Evolutionary conservation across 2,888 invertebrate genomes (phyloP).

Genomic region (Synanthedon vespiformis): DNA sequence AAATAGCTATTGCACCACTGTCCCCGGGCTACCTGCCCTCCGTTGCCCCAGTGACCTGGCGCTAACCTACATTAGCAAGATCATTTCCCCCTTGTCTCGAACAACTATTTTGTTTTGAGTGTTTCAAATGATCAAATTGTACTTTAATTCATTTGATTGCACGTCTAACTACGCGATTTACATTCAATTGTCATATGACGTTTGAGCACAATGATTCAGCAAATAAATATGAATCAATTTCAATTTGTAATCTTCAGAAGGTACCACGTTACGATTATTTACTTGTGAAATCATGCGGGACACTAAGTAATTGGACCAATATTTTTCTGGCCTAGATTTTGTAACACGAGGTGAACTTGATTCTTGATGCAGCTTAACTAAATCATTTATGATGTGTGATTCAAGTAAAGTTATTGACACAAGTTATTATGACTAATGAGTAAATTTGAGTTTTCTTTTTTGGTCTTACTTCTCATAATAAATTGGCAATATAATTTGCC

Average conservation of each 20-base stretch:
- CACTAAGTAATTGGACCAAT: background rate
- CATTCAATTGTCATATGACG: background rate
- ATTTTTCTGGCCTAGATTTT: background rate
- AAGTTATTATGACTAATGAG: too few species aligned
- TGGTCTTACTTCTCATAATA: too few species aligned
- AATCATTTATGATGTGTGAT: too few species aligned
- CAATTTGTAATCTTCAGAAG: background rate
- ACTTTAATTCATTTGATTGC: background rate
- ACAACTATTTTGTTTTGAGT: background rate
- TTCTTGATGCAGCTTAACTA: too few species aligned
- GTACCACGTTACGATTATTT: background rate
- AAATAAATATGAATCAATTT: background rate
- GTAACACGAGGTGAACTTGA: background rate
- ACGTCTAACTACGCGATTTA: background rate
- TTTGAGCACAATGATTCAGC: background rate
- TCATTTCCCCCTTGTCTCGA: background rate
- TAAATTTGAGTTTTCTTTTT: too few species aligned
- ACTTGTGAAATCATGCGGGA: background rate
- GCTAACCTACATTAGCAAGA: background rate
- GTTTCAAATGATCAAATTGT: too few species aligned
- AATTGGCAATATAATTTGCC: too few species aligned
- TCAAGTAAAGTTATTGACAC: too few species aligned
- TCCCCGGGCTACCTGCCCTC: conserved; percentile 4
- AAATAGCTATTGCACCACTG: background rate
- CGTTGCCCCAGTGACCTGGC: conserved; percentile 1